Base-by-base conservation (phyloP, 2,888 invertebrate species). In the Chrysotoxum bicinctum region DNA sequence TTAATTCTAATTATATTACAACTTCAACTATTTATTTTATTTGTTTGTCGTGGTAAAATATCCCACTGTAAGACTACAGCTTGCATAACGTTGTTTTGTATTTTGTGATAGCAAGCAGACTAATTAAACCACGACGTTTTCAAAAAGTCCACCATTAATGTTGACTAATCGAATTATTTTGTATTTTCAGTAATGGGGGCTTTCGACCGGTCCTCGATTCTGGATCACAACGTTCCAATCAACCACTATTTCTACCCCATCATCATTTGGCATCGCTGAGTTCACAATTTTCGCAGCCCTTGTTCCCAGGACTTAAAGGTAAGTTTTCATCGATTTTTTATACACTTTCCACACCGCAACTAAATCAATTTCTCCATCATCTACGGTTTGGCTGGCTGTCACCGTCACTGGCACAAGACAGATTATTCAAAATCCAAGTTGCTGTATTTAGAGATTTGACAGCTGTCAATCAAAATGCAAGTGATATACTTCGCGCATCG, bases 281-380 rank as follows among this genome's bases (percentile, higher is more conserved):
- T 66, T 95, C 96, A 89, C 94, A 95, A 93, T 94, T 97, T 93
- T 93, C 95, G 69, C 97, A 97, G 88, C 97, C 97, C 8, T 94
- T 97, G 88, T 97, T 97, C 92, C 95, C 96, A 70, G 93, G 94
- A 74, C 93, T 96, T 83, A 96, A 96, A 95, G 96, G 96, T 96
- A 93, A 92, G 90, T 89, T 79, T 52, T 45, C 21, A 32, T 56
- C 35, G 14, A 54, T 58, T 58, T 45, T 19, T 35, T 45, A 69
- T 21, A 32, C 30, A 7, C 16, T 56, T 19, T 56, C 3, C 16
- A 7, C 19, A 35, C 3, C 10, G n/a, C n/a, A 10, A 48, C 56
- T 81, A 74, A 66, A 66, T 73, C 45, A 45, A 70, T 72, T 52
- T 56, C 32, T 75, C 72, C 60, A 54, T 40, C 54, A 62, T 48